Evolutionary conservation across 2,113 vertebrate species (phyloP), one percentile per base, ranked within the genome.

Genomic region (Bothrops jararaca): DNA sequence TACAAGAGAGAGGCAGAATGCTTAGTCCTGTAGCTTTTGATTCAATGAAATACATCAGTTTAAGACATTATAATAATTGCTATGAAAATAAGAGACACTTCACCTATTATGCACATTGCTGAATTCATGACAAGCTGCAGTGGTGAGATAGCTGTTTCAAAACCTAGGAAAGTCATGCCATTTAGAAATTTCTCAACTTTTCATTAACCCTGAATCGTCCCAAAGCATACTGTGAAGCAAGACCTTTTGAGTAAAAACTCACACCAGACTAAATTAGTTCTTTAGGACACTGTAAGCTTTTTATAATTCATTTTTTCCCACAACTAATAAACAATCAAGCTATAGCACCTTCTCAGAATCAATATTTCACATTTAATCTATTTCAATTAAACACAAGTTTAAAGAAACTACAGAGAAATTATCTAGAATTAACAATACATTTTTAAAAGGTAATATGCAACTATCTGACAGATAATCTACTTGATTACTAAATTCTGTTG

Each of bases 41-140:
- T 57, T 74, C n/a, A 95, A 45, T 91, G 0, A 97, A 95, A 96
- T 90, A 90, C 89, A 92, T 86, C 24, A 92, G 42, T 89, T 94
- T 89, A 89, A 1, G 20, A 7, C 13, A 89, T 93, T 94, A 92
- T 92, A 91, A 9, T 58, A 93, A 74, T 86, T 45, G 95, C 20
- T 89, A 93, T 60, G 86, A 89, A 94, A 95, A 93, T 87, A 15
- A 91, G 91, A 64, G 91, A 23, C 24, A 91, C 80, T 1, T 93
- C 69, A 11, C 18, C 64, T 92, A 5, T 45, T 86, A 56, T 86
- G 15, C 2, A 26, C 53, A 42, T 42, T 52, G 9, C 50, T 24
- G 1, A 89, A 86, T 57, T 86, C 91, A n/a, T 56, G 18, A 4
- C 57, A 86, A 80, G 0, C 12, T 86, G 8, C 0, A 0, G 90